Evolutionary conservation across 2,113 vertebrate genomes (phyloP).

Genomic region (Clarias macrocephalus): DNA sequence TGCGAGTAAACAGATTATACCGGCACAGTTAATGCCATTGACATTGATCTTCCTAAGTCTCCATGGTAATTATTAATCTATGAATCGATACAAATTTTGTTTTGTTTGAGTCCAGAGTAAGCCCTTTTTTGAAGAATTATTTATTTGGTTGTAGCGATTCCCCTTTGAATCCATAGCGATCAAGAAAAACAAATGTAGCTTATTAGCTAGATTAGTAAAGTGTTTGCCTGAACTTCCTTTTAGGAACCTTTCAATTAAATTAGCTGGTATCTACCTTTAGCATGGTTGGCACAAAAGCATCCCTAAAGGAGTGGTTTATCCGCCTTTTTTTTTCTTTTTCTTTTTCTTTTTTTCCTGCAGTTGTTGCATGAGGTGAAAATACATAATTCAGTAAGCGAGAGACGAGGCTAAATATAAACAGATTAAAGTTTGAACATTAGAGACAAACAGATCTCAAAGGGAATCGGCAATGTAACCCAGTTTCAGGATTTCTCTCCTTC

Average conservation of each 20-base stretch:
- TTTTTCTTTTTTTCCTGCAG: slow-evolving; percentile 62
- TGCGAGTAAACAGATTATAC: slow-evolving; percentile 66
- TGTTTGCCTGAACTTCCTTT: not conserved
- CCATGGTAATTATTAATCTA: slow-evolving; percentile 71
- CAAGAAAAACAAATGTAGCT: slow-evolving; percentile 61
- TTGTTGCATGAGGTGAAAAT: slow-evolving; percentile 56
- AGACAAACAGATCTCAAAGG: slow-evolving; percentile 65
- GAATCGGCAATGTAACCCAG: slow-evolving; percentile 68
- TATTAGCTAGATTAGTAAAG: slow-evolving; percentile 51
- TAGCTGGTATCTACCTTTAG: not conserved
- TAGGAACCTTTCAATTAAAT: slow-evolving; percentile 13
- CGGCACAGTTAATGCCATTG: slow-evolving; percentile 65
- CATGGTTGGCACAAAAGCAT: not conserved
- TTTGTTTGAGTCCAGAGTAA: slow-evolving; percentile 63
- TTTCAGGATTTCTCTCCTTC: slow-evolving; percentile 57
- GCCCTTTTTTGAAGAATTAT: slow-evolving; percentile 39
- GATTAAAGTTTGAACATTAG: slow-evolving; percentile 74
- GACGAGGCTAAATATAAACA: slow-evolving; percentile 74
- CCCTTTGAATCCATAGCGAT: slow-evolving; percentile 43
- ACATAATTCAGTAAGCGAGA: slow-evolving; percentile 68
- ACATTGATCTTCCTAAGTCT: slow-evolving; percentile 65
- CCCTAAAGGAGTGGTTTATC: not conserved
- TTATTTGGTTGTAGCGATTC: slow-evolving; percentile 26
- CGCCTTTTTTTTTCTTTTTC: not conserved
- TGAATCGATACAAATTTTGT: slow-evolving; percentile 72